Percentiles rank a stretch among this genome's conserved stretches.
Conservation (phyloP, 2,888 invertebrate genomes). For the Lottia scabra region DNA sequence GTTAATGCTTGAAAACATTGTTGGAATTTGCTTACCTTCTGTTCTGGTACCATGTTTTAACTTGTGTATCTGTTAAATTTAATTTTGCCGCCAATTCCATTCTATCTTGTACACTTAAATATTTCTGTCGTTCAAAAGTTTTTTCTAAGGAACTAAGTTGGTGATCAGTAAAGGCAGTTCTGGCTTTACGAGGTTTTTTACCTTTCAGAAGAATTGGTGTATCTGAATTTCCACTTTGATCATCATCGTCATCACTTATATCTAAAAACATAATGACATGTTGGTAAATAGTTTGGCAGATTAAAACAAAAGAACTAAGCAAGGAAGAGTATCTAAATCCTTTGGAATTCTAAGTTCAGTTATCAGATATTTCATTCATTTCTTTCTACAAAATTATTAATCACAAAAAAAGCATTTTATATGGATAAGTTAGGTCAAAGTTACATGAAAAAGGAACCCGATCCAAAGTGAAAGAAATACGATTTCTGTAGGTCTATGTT, state of each 20-base stretch:
- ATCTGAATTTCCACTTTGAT: slow-evolving; percentile 5
- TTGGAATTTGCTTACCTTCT: slow-evolving; percentile 76
- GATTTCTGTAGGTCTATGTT: too few species aligned
- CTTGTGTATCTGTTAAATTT: slow-evolving; percentile 97
- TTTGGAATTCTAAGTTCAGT: too few species aligned
- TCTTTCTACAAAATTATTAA: too few species aligned
- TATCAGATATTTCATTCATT: too few species aligned
- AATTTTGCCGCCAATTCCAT: slow-evolving; percentile 97
- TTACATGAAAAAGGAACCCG: too few species aligned
- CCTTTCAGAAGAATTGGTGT: slow-evolving; percentile 29
- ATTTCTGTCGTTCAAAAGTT: slow-evolving; percentile 97
- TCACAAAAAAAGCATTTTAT: too few species aligned
- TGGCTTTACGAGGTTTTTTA: slow-evolving; percentile 96
- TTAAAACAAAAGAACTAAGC: too few species aligned
- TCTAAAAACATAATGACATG: too few species aligned
- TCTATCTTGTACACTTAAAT: slow-evolving; percentile 81
- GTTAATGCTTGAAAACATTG: not conserved
- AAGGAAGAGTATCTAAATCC: too few species aligned
- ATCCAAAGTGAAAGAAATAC: too few species aligned
- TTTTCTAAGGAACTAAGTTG: slow-evolving; percentile 93
- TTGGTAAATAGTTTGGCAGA: too few species aligned
- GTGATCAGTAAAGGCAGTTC: slow-evolving; percentile 99
- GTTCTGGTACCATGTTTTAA: slow-evolving; percentile 99
- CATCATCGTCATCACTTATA: slow-evolving; percentile 10
- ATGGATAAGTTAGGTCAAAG: too few species aligned